Evolutionary conservation across 2,797 vertebrate species (phyloP).

Genomic region (Chloroceryle inda): DNA sequence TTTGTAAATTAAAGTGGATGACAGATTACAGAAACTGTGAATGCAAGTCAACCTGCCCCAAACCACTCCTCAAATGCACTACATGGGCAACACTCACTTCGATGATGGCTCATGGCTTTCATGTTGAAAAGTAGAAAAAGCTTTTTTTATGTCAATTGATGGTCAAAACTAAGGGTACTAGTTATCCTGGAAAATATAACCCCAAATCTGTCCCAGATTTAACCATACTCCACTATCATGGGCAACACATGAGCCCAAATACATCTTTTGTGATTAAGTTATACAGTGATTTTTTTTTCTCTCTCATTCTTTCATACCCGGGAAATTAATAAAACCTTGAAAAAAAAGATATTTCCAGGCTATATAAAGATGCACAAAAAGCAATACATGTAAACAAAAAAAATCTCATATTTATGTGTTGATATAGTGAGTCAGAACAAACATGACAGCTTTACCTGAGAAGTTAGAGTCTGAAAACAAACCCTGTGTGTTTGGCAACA

Average conservation of each 20-base stretch:
- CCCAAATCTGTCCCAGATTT: neutral
- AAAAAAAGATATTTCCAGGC: slow-evolving; percentile 2
- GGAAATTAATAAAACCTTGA: slow-evolving; percentile 7
- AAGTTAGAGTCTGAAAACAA: slow-evolving; percentile 73
- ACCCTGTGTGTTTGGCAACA: slow-evolving; percentile 64
- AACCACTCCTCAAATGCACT: slow-evolving; percentile 57
- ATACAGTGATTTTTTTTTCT: neutral
- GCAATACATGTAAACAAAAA: slow-evolving; percentile 65
- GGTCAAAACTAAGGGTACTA: neutral
- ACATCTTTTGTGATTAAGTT: neutral
- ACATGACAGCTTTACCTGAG: slow-evolving; percentile 75
- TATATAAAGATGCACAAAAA: slow-evolving; percentile 51
- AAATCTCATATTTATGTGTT: slow-evolving; percentile 58
- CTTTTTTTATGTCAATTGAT: neutral
- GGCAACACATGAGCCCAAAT: neutral
- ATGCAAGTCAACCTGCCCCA: neutral
- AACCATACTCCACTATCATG: neutral
- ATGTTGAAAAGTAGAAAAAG: slow-evolving; percentile 3
- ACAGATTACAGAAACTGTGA: slow-evolving; percentile 36
- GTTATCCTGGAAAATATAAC: neutral
- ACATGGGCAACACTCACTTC: neutral
- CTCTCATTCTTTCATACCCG: neutral
- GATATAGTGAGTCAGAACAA: slow-evolving; percentile 65
- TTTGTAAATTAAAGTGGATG: slow-evolving; percentile 29
- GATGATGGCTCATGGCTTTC: neutral